Evolutionary conservation across 2,888 invertebrate species (phyloP).

Genomic region (Limnephilus rhombicus): DNA sequence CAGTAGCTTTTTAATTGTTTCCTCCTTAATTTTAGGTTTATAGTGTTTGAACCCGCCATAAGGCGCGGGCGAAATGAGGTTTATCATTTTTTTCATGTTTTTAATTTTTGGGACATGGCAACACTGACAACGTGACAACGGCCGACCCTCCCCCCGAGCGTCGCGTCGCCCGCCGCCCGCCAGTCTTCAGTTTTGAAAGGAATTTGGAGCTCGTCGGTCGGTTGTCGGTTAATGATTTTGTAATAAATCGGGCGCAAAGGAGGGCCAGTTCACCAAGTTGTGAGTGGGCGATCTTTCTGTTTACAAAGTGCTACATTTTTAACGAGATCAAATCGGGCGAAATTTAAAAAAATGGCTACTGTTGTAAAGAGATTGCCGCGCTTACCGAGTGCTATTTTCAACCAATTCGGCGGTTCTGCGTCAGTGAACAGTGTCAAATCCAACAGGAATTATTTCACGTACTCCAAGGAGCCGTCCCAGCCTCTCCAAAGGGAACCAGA

Average conservation of each 20-base stretch:
- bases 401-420: constrained; percentile 54
- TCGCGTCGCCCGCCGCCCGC: no score
- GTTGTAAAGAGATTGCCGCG: constrained; percentile 58
- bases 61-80: no score
- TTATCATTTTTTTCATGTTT: no score
- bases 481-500: constrained; percentile 86
- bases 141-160: neutral
- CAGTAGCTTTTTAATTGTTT: no score
- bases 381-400: constrained; percentile 52
- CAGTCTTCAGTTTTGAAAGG: neutral
- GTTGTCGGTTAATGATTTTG: neutral
- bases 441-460: constrained; percentile 83
- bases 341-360: constrained; percentile 51
- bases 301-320: constrained; percentile 17
- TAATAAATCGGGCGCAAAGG: neutral
- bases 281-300: constrained; percentile 7
- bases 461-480: constrained; percentile 89
- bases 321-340: neutral
- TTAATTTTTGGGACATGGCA: no score
- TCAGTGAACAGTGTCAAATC: constrained; percentile 68
- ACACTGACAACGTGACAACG: neutral
- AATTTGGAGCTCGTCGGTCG: neutral
- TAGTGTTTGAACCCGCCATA: no score
- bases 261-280: neutral
- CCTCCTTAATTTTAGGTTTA: no score